phyloP scores from a whole-genome alignment of 2,888 invertebrate genomes.

The Cepaea hortensis region DNA sequence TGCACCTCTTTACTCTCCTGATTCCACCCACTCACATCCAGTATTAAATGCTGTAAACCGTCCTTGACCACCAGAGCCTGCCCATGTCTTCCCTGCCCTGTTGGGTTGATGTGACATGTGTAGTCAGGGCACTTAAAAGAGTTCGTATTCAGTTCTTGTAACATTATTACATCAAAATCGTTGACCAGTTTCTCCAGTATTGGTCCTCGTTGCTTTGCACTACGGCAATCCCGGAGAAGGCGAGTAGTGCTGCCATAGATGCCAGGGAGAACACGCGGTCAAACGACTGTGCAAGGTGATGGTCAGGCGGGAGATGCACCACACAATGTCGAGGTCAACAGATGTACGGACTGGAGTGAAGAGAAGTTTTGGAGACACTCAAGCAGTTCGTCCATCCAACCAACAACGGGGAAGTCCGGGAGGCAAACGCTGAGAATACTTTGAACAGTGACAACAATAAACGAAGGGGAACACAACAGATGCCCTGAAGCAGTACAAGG shows the following conservation, averaged over 20 bases:
- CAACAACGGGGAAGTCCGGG: background rate
- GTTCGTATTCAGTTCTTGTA: too few relatives aligned
- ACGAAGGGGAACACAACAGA: slow-evolving; percentile 33
- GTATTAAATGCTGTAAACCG: too few relatives aligned
- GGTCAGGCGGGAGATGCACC: background rate
- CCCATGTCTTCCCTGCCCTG: too few relatives aligned
- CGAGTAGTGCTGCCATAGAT: background rate
- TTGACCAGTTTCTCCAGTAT: too few relatives aligned
- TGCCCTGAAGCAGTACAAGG: slow-evolving; percentile 17
- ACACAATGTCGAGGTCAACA: background rate
- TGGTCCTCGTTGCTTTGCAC: too few relatives aligned
- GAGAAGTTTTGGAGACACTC: background rate
- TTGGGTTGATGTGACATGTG: too few relatives aligned
- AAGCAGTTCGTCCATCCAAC: background rate
- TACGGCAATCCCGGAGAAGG: background rate
- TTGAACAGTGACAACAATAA: background rate
- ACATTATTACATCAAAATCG: too few relatives aligned
- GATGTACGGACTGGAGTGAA: background rate
- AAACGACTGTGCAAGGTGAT: background rate
- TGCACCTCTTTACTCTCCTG: too few relatives aligned
- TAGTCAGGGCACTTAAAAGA: too few relatives aligned
- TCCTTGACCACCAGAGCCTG: too few relatives aligned
- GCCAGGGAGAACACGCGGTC: background rate
- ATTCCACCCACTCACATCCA: too few relatives aligned
- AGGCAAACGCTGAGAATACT: background rate